Base-by-base conservation (phyloP, 2,113 vertebrate genomes). In the Pycnonotus jocosus region DNA sequence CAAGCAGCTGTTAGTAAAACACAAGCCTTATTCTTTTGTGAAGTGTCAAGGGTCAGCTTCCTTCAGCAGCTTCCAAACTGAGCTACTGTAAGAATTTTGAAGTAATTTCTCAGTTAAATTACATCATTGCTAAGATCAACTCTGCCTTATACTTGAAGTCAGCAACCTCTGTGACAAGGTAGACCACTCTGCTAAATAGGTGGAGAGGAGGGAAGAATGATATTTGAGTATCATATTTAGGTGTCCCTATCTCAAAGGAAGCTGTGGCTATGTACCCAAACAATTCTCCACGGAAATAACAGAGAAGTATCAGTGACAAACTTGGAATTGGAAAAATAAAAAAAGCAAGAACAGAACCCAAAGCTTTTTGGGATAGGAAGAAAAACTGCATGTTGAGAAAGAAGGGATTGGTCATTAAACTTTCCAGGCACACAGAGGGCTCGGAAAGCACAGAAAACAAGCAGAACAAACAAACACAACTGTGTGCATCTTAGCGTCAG, bases 391-490 rank as follows among this genome's bases (percentile, higher is more conserved):
- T 91, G 69, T 95, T 96, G 86, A 95, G 92, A 96, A 95, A 95
- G 93, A 95, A 96, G 92, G 51, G 28, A 92, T 68, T 16, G 76
- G 82, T 93, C 72, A 93, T 93, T 94, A 86, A 92, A 95, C 94
- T 95, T 97, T 97, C 95, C 92, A 96, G 95, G 95, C 96, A 92
- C 93, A 95, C 82, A 88, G 69, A 96, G 71, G 94, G 92, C 94
- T 96, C 77, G 87, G 92, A 96, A 96, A 96, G 96, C 95, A 97
- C 91, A 89, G 95, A 97, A 95, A 96, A 95, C 94, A 96, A 95
- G 91, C 95, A 96, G 95, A 95, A 97, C 94, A 97, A 96, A 96
- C 93, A 96, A 94, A 97, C 92, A 96, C 88, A 94, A 96, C 91
- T 96, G 93, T 93, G 95, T 91, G 96, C 96, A 92, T 96, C 92